Conservation (phyloP, 2,113 vertebrate genomes). For the Bagarius yarrelli region DNA sequence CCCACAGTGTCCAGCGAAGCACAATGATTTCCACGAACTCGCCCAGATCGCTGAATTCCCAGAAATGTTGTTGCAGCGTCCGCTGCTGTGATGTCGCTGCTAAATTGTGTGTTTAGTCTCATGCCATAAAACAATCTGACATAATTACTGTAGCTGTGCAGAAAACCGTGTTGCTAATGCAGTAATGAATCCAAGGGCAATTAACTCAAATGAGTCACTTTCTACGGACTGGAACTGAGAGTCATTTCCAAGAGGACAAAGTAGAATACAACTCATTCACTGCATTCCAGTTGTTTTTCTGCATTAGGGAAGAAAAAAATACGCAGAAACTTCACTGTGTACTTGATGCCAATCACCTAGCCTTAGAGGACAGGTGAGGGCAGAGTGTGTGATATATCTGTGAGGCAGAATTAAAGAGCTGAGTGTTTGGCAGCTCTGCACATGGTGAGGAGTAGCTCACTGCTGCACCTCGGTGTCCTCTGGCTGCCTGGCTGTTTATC, state of each 20-base stretch:
- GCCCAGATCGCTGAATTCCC: slow-evolving; percentile 22
- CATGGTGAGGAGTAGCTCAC: slow-evolving; percentile 31
- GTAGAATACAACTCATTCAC: not conserved
- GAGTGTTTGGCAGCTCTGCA: slow-evolving; percentile 29
- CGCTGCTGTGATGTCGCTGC: slow-evolving; percentile 2
- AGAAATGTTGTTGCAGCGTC: slow-evolving; percentile 45
- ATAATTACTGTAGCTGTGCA: slow-evolving; percentile 40
- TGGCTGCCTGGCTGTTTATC: slow-evolving; percentile 50
- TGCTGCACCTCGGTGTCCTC: slow-evolving; percentile 41
- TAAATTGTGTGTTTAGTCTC: slow-evolving; percentile 24
- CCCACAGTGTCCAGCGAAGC: not conserved
- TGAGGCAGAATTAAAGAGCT: slow-evolving; percentile 22
- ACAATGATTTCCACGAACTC: slow-evolving; percentile 27
- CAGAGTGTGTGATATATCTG: slow-evolving; percentile 30
- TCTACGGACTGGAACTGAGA: slow-evolving; percentile 7
- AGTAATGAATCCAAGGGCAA: slow-evolving; percentile 35
- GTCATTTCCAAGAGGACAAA: slow-evolving; percentile 5
- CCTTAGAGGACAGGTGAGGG: slow-evolving; percentile 25
- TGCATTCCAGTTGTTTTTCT: not conserved
- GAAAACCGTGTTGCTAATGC: slow-evolving; percentile 37
- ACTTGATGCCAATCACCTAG: slow-evolving; percentile 10
- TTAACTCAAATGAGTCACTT: slow-evolving; percentile 42
- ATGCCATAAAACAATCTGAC: slow-evolving; percentile 41
- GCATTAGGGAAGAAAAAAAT: not conserved
- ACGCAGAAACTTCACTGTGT: not conserved